Conservation (phyloP, 2,888 invertebrate species). For the Orthosia incerta region DNA sequence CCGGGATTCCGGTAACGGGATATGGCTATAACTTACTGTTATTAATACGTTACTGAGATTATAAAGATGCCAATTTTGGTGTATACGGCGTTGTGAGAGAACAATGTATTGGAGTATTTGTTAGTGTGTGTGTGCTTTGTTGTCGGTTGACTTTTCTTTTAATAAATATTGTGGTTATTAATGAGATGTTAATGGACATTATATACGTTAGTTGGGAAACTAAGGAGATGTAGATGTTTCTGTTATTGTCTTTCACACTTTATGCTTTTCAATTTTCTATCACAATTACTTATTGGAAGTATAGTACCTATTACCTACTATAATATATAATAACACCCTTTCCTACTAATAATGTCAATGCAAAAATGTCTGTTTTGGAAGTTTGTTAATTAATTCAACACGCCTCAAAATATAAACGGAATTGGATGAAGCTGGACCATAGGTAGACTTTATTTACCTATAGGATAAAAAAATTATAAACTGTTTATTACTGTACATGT, state of each 20-base stretch:
- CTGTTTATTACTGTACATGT: no score
- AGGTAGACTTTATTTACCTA: no score
- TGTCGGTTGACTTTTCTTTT: conserved; percentile 6
- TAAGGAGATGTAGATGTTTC: background rate
- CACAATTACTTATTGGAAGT: background rate
- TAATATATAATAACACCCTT: no score
- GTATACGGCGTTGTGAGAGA: conserved; percentile 42
- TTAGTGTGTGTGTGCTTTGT: conserved; percentile 34
- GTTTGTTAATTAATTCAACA: no score
- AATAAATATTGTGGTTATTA: conserved; percentile 18
- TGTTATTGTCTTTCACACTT: background rate
- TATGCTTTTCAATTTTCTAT: background rate
- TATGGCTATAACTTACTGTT: conserved; percentile 68
- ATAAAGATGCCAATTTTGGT: conserved; percentile 71
- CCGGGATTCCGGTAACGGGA: conserved; percentile 66
- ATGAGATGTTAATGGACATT: conserved; percentile 2
- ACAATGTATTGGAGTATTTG: conserved; percentile 36
- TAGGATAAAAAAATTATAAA: no score
- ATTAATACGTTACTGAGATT: conserved; percentile 69
- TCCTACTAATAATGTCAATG: no score
- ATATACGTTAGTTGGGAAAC: background rate
- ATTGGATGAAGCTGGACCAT: no score
- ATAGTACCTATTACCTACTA: no score
- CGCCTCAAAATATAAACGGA: no score
- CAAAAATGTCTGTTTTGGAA: no score